Conservation (phyloP, 2,888 invertebrate species). For the Morpho helenor region DNA sequence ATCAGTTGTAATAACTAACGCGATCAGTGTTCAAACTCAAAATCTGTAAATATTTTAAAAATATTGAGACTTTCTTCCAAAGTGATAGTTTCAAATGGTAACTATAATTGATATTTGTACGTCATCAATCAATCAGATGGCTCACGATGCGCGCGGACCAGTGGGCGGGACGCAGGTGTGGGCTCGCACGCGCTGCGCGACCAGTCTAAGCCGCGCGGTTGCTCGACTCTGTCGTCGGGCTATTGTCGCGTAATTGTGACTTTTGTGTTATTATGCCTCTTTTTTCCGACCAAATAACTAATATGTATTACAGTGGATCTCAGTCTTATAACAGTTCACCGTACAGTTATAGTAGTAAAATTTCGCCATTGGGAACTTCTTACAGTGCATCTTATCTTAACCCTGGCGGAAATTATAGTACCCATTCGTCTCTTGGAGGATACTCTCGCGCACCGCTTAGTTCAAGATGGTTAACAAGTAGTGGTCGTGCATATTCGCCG, state of each 20-base stretch:
- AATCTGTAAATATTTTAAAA: neutral
- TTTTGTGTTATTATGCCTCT: constrained; percentile 79
- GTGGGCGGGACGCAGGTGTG: constrained; percentile 41
- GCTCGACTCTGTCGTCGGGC: constrained; percentile 43
- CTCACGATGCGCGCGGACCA: constrained; percentile 36
- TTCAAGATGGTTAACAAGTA: constrained; percentile 58
- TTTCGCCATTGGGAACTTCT: constrained; percentile 54
- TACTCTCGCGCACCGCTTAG: constrained; percentile 75
- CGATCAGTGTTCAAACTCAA: neutral
- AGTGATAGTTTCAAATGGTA: constrained; percentile 3
- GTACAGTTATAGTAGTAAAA: constrained; percentile 67
- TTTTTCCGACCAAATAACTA: constrained; percentile 83
- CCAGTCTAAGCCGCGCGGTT: constrained; percentile 36
- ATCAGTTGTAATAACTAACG: constrained; percentile 7
- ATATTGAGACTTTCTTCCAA: constrained; percentile 1
- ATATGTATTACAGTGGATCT: constrained; percentile 74
- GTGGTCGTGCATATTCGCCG: constrained; percentile 82
- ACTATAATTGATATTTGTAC: constrained; percentile 52
- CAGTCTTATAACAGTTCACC: constrained; percentile 72
- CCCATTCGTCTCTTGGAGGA: constrained; percentile 70
- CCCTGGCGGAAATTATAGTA: constrained; percentile 68
- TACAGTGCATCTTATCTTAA: constrained; percentile 74
- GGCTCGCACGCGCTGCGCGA: constrained; percentile 27
- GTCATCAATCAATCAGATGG: constrained; percentile 71
- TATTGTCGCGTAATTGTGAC: constrained; percentile 47